phyloP scores from a whole-genome alignment of 2,797 vertebrate species.

The Remorina albescens region DNA sequence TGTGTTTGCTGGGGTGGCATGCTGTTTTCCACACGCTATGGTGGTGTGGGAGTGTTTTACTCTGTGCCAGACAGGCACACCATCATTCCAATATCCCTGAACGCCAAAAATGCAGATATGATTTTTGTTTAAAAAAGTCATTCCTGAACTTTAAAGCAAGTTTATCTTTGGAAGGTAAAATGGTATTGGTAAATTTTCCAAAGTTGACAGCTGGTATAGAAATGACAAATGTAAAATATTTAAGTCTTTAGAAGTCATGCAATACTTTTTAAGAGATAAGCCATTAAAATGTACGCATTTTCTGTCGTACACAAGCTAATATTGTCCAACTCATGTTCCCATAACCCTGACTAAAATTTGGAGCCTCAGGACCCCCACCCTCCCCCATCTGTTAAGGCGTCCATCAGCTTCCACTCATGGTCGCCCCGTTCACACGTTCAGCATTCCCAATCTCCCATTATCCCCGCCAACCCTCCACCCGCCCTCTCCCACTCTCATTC shows the following conservation, averaged over 20 bases:
- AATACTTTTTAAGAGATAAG: background rate
- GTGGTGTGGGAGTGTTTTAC: slow-evolving; percentile 2
- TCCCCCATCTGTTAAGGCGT: slow-evolving; percentile 63
- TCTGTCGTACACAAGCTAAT: background rate
- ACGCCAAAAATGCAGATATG: background rate
- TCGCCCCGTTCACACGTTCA: slow-evolving; percentile 60
- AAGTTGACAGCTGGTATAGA: background rate
- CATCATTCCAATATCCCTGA: background rate
- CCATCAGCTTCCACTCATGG: slow-evolving; percentile 69
- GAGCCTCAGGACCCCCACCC: slow-evolving; percentile 40
- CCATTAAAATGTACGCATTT: background rate
- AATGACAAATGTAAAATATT: background rate
- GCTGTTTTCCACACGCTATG: slow-evolving; percentile 10
- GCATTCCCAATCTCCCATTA: slow-evolving; percentile 68
- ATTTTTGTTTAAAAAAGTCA: background rate
- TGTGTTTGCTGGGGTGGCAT: slow-evolving; percentile 4
- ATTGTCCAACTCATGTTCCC: slow-evolving; percentile 17
- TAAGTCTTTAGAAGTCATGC: background rate
- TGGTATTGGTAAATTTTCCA: too few relatives aligned
- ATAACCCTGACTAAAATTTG: slow-evolving; percentile 34
- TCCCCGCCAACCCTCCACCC: slow-evolving; percentile 41
- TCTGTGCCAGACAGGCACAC: background rate
- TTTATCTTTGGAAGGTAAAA: background rate
- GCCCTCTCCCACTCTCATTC: slow-evolving; percentile 54
- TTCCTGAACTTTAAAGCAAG: background rate